phyloP scores from a whole-genome alignment of 2,113 vertebrate genomes.

The Ammodytes marinus region DNA sequence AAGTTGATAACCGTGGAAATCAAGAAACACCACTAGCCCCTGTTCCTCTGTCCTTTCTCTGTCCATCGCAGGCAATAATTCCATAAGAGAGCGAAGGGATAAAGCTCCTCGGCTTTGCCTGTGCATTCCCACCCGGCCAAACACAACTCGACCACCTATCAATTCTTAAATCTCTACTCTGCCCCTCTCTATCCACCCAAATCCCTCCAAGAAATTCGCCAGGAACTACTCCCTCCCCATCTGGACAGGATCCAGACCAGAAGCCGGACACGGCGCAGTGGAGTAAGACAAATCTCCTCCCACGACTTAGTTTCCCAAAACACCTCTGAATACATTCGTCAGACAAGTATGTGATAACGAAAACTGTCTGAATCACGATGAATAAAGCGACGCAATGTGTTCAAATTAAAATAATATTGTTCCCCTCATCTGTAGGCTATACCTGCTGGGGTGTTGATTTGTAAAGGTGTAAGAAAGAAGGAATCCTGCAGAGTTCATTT shows the following conservation, averaged over 20 bases:
- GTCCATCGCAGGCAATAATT: slow-evolving; percentile 80
- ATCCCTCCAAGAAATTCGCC: slow-evolving; percentile 76
- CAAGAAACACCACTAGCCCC: slow-evolving; percentile 62
- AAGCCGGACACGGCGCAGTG: slow-evolving; percentile 76
- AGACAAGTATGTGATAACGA: slow-evolving; percentile 55
- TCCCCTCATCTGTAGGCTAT: background rate
- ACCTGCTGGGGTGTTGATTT: slow-evolving; percentile 5
- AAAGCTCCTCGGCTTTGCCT: slow-evolving; percentile 69
- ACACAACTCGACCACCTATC: slow-evolving; percentile 83
- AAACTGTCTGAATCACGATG: background rate
- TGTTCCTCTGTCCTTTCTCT: slow-evolving; percentile 76
- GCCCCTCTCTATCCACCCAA: slow-evolving; percentile 66
- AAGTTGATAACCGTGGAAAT: slow-evolving; percentile 40
- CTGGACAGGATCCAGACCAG: slow-evolving; percentile 84
- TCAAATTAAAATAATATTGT: background rate
- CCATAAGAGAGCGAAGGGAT: slow-evolving; percentile 71
- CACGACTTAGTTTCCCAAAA: slow-evolving; percentile 68
- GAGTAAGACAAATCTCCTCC: slow-evolving; percentile 76
- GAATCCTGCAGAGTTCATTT: slow-evolving; percentile 39
- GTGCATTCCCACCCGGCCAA: slow-evolving; percentile 77
- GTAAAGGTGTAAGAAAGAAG: slow-evolving; percentile 30
- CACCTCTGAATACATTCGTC: slow-evolving; percentile 49
- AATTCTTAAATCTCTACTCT: slow-evolving; percentile 79
- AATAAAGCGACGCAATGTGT: background rate
- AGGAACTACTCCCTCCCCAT: slow-evolving; percentile 82